Base-by-base conservation (phyloP, 1,140 invertebrate genomes). In the Riptortus pedestris region DNA sequence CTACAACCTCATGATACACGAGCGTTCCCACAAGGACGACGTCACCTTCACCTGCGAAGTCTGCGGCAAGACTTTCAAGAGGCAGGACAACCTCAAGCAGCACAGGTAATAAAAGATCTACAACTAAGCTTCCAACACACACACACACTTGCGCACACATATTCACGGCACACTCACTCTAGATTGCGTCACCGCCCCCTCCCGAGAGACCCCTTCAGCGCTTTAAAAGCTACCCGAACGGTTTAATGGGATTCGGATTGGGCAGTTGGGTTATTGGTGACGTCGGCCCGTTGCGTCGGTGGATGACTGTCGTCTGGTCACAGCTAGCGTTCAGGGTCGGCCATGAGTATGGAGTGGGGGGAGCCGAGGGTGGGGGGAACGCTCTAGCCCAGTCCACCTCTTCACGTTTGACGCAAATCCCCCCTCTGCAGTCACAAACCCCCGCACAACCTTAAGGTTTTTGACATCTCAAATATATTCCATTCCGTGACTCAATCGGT, bases 1-100 rank as follows among this genome's bases (percentile, higher is more conserved):
- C 66, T 99, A 99, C 83, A 99, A 99, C 80, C 84, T 99, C 72
- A 91, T 98, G 84, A 98, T 98, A 73, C 96, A 98, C 81, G 95
- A 98, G 77, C 84, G 95, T 73, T 97, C 93, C 68, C 96, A 99
- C 82, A 97, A 97, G 75, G 90, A 93, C 74, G 95, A 98, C 79
- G 83, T 97, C 73, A 96, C 93, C 67, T 99, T 95, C 82, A 90
- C 91, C 72, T 99, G 96, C 80, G 95, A 99, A 78, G 88, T 98
- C 67, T 99, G 96, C 80, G 90, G 93, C 73, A 98, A 98, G 80
- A 91, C 91, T 71, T 99, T 99, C 83, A 91, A 98, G 75, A 80
- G 95, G 71, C 95, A 98, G 82, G 91, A 95, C 78, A 92, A 93
- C 77, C 82, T 94, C 71, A 89, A 92, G 80, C 91, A 94, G 79